These are phyloP conservation scores for Ceuthmochares aereus DNA, from an alignment of 2,113 vertebrate genomes.

Conservation along the genomic window DNA sequence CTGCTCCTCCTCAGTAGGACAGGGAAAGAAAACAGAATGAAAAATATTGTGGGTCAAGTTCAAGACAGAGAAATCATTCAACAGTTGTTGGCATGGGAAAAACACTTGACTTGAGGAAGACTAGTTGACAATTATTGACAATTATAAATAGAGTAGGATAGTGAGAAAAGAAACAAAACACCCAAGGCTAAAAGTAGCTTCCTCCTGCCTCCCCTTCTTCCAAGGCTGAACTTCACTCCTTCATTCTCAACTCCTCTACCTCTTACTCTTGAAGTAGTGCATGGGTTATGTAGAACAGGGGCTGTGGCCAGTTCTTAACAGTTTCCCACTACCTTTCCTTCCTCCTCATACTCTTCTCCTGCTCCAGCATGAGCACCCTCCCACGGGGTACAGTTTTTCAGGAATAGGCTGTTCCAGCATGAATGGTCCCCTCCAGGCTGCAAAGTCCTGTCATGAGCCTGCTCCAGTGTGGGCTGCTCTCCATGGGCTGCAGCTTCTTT, in stretches of 20 bases:
- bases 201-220: fast-evolving
- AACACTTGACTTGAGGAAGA: not conserved
- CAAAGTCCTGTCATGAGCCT: not conserved
- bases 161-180: not conserved
- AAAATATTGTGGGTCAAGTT: not conserved
- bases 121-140: not conserved
- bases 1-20: not conserved
- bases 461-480: not conserved
- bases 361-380: not conserved
- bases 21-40: not conserved
- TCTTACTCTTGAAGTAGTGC: not conserved
- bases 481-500: not conserved
- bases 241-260: not conserved
- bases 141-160: not conserved
- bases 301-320: not conserved
- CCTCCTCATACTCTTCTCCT: not conserved
- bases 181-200: not conserved
- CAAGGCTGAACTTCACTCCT: not conserved
- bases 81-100: not conserved
- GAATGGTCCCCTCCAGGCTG: fast-evolving
- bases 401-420: not conserved
- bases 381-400: not conserved
- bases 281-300: not conserved
- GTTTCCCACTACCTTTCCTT: not conserved
- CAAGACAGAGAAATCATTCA: not conserved